Evolutionary conservation across 2,888 invertebrate genomes (phyloP), one percentile per base, ranked within the genome.

Genomic region (Osmoderma eremita): DNA sequence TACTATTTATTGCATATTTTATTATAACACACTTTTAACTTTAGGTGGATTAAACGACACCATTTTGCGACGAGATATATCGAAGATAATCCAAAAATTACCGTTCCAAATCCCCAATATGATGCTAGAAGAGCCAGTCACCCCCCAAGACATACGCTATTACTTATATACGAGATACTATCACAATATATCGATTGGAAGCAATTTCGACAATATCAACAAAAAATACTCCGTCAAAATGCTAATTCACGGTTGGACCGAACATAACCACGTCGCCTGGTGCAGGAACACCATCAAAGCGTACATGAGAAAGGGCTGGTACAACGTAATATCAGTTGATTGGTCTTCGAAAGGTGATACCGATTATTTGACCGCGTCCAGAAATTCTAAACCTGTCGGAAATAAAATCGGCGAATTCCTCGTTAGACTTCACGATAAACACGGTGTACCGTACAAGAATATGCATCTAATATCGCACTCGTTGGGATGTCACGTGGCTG

Each of bases 251-350:
- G 85, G 85, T 18, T 85, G 83, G 82, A 78, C 80, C 1, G 84
- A 84, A 67, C 82, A 79, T 63, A 78, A 76, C 17, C 75, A 75
- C 30, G 75, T 78, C 10, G 70, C 74, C 15, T 53, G 53, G 53
- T 53, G 36, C 10, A 36, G 18, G 67, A 72, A 71, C 1, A 73
- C 83, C 63, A 78, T 79, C 5, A 73, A 75, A 41, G 84, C 82
- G 63, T 86, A 84, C 68, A 72, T 86, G 13, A 74, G 69, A 10
- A 75, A 69, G 8, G 80, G 76, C 66, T 18, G 83, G 68, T 82
- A 78, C 67, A 87, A 86, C 70, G 78, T 87, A 1, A 81, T 87
- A 22, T 78, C 80, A 10, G 81, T 86, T 1, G 84, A 86, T 74
- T 87, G 87, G 87, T 77, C 77, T 17, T 71, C 72, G 30, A 76